These are phyloP conservation scores for Spatulosminthurus flaviceps DNA, from an alignment of 2,888 invertebrate species.

Conservation along the genomic window DNA sequence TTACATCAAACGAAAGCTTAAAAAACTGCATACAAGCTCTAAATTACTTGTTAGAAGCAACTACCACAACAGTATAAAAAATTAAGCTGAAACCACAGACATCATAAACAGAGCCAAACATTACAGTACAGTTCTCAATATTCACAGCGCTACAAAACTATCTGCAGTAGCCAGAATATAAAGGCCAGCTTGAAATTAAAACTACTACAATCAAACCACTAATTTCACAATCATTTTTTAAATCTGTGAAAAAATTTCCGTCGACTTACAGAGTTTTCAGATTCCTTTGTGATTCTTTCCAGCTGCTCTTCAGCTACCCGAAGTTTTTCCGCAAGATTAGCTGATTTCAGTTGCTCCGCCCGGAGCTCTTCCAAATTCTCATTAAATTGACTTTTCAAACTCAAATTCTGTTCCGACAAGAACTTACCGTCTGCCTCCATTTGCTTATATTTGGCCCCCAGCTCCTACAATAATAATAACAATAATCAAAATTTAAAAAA, in stretches of 20 bases:
- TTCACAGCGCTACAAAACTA: too few relatives aligned
- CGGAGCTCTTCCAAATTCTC: constrained; percentile 43
- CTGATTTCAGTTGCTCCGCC: constrained; percentile 50
- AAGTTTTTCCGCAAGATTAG: constrained; percentile 33
- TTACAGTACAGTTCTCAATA: too few relatives aligned
- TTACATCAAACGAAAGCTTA: too few relatives aligned
- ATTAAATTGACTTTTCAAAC: neutral
- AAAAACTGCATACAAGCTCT: too few relatives aligned
- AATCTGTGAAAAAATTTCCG: neutral
- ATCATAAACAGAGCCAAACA: too few relatives aligned
- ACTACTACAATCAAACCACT: neutral
- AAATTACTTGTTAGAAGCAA: too few relatives aligned
- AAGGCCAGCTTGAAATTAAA: neutral
- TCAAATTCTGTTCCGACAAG: neutral
- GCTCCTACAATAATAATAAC: constrained; percentile 33
- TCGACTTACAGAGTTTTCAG: constrained; percentile 40
- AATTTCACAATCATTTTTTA: neutral
- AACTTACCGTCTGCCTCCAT: constrained; percentile 31
- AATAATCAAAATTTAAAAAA: neutral
- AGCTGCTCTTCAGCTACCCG: constrained; percentile 18
- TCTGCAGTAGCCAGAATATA: too few relatives aligned
- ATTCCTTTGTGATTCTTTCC: constrained; percentile 22
- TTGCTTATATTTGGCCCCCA: constrained; percentile 34
- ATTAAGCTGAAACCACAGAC: too few relatives aligned
- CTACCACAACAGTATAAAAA: too few relatives aligned